Percentiles rank a stretch among this genome's conserved stretches.
phyloP scores from a whole-genome alignment of 2,113 vertebrate species.

The Ciconia boyciana region DNA sequence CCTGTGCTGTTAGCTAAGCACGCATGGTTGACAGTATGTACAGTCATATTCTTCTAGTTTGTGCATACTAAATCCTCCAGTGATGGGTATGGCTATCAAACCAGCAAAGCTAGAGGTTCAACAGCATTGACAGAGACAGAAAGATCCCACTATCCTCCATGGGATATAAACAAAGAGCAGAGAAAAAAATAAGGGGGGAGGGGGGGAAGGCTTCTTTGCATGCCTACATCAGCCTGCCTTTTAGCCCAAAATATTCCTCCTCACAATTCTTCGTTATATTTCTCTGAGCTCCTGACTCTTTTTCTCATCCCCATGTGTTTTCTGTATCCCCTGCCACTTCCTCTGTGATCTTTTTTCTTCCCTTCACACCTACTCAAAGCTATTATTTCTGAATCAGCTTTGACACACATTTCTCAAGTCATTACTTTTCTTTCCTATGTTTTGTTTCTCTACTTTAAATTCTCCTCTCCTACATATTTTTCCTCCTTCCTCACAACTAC shows the following conservation, averaged over 20 bases:
- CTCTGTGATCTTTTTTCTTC: constrained; percentile 19
- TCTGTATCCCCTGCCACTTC: constrained; percentile 14
- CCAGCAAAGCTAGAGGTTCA: not conserved
- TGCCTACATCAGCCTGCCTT: not conserved
- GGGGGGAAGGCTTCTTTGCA: fast-evolving
- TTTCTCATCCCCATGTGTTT: not conserved
- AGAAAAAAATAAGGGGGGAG: fast-evolving
- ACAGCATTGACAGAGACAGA: not conserved
- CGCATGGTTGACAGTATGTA: not conserved
- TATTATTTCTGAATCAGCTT: constrained; percentile 42
- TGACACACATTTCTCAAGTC: constrained; percentile 24
- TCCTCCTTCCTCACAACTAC: not conserved
- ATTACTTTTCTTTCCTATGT: not conserved
- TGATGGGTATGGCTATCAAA: not conserved
- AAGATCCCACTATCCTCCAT: not conserved
- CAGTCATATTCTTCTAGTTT: not conserved
- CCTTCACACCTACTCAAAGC: constrained; percentile 39
- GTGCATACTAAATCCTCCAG: not conserved
- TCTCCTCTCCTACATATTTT: not conserved
- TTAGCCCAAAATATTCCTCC: not conserved
- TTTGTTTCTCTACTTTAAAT: not conserved
- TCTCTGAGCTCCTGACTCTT: not conserved
- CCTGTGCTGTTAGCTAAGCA: not conserved
- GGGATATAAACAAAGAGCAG: not conserved
- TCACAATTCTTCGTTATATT: not conserved